Base-by-base conservation (phyloP, 2,888 invertebrate genomes). In the Phania funesta region DNA sequence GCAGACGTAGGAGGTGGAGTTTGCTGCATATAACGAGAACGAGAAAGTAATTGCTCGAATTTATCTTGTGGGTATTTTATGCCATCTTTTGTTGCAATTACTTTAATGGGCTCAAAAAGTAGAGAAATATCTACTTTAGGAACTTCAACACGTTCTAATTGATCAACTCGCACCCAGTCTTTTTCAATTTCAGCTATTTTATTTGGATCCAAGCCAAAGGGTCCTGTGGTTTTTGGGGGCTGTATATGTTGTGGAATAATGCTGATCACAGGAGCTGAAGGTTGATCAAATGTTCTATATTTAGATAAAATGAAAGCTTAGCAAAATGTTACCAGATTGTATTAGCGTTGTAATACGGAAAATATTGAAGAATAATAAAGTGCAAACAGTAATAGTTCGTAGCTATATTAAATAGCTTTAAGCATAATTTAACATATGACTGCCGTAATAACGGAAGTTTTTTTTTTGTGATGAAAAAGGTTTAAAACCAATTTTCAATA, bases 181-280 rank as follows among this genome's bases (percentile, higher is more conserved):
- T 88, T 91, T 88, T 96, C 96, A 62, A 96, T 92, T 85, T 93
- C 93, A 32, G 94, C 93, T 85, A 96, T 93, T 80, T 95, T 92
- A 75, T 94, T 93, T 18, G 94, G 93, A 89, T 97, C 96, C 58
- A 97, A 92, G 0, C 95, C 94, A 90, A 96, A 97, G 24, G 96
- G 96, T 20, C 96, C 96, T 0, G 93, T 92, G 54, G 93, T 89
- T 22, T 91, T 90, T 18, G 93, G 92, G 86, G 87, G 90, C 35
- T 89, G 89, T 0, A 92, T 92, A 88, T 87, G 87, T 22, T 86
- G 88, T 29, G 87, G 86, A 26, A 86, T 82, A 20, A 86, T 87
- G 52, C 90, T 90, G 0, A 92, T 92, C 86, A 87, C 83, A 5
- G 85, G 87, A 56, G 84, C 82, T 74, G 84, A 75, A 3, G 88